Conservation (phyloP, 2,888 invertebrate genomes). For the Tortrix viridana region DNA sequence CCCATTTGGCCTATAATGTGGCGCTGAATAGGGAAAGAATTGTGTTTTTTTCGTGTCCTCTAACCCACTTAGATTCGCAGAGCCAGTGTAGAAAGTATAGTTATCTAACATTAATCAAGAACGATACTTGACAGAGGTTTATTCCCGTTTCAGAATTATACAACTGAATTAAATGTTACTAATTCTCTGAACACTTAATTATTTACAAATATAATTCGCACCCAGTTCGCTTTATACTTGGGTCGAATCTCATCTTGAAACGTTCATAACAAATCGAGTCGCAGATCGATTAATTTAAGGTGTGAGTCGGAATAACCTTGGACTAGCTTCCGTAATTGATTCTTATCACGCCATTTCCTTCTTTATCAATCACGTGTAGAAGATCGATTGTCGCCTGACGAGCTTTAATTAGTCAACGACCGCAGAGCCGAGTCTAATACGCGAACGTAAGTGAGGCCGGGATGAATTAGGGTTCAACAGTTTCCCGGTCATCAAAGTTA, state of each 20-base stretch:
- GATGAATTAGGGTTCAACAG: slow-evolving; percentile 10
- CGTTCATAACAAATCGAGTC: slow-evolving; percentile 28
- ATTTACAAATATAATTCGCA: not conserved
- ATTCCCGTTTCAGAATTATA: too few species aligned
- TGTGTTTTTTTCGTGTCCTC: too few species aligned
- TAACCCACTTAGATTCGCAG: too few species aligned
- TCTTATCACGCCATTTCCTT: slow-evolving; percentile 49
- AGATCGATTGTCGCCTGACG: slow-evolving; percentile 35
- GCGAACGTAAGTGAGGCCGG: slow-evolving; percentile 12
- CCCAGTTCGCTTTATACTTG: not conserved
- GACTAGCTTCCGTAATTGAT: slow-evolving; percentile 50
- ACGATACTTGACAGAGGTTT: too few species aligned
- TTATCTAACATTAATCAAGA: too few species aligned
- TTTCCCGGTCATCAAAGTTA: slow-evolving; percentile 10
- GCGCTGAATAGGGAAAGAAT: too few species aligned
- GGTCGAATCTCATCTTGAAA: not conserved
- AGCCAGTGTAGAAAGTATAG: too few species aligned
- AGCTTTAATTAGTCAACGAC: slow-evolving; percentile 34
- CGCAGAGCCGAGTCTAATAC: slow-evolving; percentile 19
- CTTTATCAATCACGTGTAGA: slow-evolving; percentile 46
- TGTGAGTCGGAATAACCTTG: slow-evolving; percentile 51
- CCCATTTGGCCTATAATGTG: too few species aligned
- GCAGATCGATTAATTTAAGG: slow-evolving; percentile 61
- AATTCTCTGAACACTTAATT: not conserved
- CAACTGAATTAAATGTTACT: too few species aligned